These are phyloP conservation scores for Climacteris rufus DNA, from an alignment of 2,113 vertebrate genomes.

Conservation along the genomic window DNA sequence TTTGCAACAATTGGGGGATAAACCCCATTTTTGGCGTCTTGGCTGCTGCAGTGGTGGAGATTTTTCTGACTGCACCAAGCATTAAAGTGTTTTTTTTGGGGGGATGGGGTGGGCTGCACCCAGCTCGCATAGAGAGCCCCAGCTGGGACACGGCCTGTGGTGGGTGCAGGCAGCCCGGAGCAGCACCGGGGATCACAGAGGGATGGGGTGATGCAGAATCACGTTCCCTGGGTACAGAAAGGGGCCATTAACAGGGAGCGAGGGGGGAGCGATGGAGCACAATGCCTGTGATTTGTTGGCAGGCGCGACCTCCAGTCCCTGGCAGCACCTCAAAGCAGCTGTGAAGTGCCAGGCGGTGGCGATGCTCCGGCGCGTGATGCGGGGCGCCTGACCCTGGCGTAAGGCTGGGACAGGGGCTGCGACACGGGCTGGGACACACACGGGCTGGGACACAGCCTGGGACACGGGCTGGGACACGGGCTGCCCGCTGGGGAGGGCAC, in stretches of 20 bases:
- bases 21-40: background rate
- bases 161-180: background rate
- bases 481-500: background rate
- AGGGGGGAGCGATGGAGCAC: background rate
- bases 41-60: background rate
- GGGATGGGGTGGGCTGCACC: background rate
- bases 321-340: conserved; percentile 59
- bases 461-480: background rate
- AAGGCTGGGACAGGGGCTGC: background rate
- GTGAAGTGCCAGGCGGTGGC: conserved; percentile 17
- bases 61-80: background rate
- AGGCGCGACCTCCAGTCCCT: background rate
- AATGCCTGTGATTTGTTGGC: conserved; percentile 46
- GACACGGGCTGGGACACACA: background rate
- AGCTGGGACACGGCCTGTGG: background rate
- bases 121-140: background rate
- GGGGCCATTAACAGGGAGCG: background rate
- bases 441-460: background rate
- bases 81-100: background rate
- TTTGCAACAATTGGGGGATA: background rate
- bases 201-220: conserved; percentile 17
- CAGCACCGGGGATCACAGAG: background rate
- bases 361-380: conserved; percentile 7
- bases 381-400: background rate
- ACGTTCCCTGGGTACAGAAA: conserved; percentile 6